phyloP scores from a whole-genome alignment of 2,888 invertebrate genomes.

The Apotomis betuletana region DNA sequence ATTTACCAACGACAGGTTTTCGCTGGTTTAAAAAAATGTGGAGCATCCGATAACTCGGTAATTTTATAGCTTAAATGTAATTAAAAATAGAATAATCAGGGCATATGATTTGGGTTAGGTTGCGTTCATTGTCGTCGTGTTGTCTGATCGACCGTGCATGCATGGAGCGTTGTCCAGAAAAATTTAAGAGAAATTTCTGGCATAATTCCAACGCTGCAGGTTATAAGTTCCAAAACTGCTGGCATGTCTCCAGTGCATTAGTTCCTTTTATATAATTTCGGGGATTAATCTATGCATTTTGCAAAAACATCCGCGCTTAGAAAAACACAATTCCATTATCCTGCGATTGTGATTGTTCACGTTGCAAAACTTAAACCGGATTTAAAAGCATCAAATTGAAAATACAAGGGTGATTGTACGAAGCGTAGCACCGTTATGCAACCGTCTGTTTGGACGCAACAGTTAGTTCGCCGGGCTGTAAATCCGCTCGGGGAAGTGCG shows the following conservation, averaged over 20 bases:
- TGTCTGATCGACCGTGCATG: constrained; percentile 26
- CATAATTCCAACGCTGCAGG: constrained; percentile 54
- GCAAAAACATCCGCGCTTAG: constrained; percentile 3
- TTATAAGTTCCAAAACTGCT: constrained; percentile 50
- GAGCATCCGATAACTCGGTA: constrained; percentile 1
- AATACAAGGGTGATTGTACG: constrained; percentile 39
- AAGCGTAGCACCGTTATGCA: constrained; percentile 32
- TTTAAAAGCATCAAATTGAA: constrained; percentile 26
- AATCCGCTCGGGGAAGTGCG: constrained; percentile 26
- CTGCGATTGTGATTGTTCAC: constrained; percentile 6
- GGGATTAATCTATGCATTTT: constrained; percentile 21
- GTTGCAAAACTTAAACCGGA: constrained; percentile 3
- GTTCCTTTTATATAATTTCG: constrained; percentile 44
- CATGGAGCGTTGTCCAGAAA: constrained; percentile 34
- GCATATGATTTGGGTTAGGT: constrained; percentile 32
- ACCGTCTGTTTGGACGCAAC: constrained; percentile 38
- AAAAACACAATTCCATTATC: not conserved
- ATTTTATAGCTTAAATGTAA: constrained; percentile 16
- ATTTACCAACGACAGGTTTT: not conserved
- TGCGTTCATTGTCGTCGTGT: constrained; percentile 36
- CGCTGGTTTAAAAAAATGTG: not conserved
- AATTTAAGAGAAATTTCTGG: constrained; percentile 45
- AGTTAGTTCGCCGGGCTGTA: constrained; percentile 32
- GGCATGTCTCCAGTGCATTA: constrained; percentile 49
- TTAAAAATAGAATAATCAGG: constrained; percentile 32